phyloP scores from a whole-genome alignment of 1,140 invertebrate genomes.

The Aphelenchoides avenae region DNA sequence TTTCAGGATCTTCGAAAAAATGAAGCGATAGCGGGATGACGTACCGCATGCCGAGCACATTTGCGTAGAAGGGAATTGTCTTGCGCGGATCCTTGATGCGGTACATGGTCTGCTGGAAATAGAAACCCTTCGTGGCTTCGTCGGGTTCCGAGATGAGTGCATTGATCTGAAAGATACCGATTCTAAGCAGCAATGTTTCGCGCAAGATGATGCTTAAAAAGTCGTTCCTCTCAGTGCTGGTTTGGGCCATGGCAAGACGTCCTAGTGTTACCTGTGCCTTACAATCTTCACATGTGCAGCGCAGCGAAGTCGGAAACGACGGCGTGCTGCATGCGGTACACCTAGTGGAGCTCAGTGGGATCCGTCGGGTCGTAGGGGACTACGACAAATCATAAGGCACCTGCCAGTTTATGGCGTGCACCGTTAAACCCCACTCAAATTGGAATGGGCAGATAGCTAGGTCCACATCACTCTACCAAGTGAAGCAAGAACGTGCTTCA shows the following conservation, averaged over 20 bases:
- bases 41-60: constrained; percentile 79
- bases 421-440: too few relatives aligned
- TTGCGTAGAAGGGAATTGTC: constrained; percentile 82
- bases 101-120: constrained; percentile 93
- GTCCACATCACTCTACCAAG: too few relatives aligned
- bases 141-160: constrained; percentile 29
- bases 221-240: background rate
- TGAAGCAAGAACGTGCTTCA: too few relatives aligned
- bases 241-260: background rate
- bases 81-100: constrained; percentile 78
- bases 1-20: background rate
- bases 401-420: too few relatives aligned
- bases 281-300: too few relatives aligned
- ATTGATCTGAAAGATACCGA: constrained; percentile 32
- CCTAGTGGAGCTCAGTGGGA: too few relatives aligned
- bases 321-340: too few relatives aligned
- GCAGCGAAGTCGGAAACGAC: too few relatives aligned
- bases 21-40: constrained; percentile 6
- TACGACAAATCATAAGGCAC: too few relatives aligned
- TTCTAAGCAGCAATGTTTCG: background rate
- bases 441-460: too few relatives aligned
- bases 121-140: constrained; percentile 69
- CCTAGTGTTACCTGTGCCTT: too few relatives aligned
- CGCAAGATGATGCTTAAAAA: background rate
- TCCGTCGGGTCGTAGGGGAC: too few relatives aligned